Conservation (phyloP, 2,888 invertebrate genomes). For the Baronia brevicornis region DNA sequence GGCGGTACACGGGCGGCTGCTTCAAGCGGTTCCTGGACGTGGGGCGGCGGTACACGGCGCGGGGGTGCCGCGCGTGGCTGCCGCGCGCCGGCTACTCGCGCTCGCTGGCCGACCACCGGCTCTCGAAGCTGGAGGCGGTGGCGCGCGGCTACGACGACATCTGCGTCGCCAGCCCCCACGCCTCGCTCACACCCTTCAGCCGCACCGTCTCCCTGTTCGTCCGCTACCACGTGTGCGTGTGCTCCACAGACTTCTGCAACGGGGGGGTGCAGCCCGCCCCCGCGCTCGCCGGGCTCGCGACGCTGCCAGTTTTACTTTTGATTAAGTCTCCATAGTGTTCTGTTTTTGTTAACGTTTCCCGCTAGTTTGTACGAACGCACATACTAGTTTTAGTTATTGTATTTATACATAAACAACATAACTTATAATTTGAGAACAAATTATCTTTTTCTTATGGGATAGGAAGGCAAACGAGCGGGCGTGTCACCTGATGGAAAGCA, state of each 20-base stretch:
- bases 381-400: too few species aligned
- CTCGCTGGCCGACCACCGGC: conserved; percentile 16
- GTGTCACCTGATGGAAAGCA: too few species aligned
- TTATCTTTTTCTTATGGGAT: too few species aligned
- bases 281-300: too few species aligned
- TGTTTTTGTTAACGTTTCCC: too few species aligned
- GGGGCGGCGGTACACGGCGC: conserved; percentile 20
- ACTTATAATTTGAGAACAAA: too few species aligned
- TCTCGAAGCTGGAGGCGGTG: conserved; percentile 18
- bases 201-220: conserved; percentile 23
- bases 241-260: conserved; percentile 23
- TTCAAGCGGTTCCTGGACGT: conserved; percentile 24
- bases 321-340: too few species aligned
- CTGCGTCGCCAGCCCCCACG: conserved; percentile 24
- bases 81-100: conserved; percentile 2
- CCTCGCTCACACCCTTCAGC: conserved; percentile 26
- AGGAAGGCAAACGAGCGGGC: too few species aligned
- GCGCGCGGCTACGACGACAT: conserved; percentile 16
- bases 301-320: too few species aligned
- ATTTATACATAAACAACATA: too few species aligned
- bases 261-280: not conserved
- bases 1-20: conserved; percentile 21
- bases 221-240: conserved; percentile 29
- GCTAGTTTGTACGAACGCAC: too few species aligned
- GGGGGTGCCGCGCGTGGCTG: conserved; percentile 19